These are phyloP conservation scores for Globia sparganii DNA, from an alignment of 2,888 invertebrate species.

Conservation along the genomic window DNA sequence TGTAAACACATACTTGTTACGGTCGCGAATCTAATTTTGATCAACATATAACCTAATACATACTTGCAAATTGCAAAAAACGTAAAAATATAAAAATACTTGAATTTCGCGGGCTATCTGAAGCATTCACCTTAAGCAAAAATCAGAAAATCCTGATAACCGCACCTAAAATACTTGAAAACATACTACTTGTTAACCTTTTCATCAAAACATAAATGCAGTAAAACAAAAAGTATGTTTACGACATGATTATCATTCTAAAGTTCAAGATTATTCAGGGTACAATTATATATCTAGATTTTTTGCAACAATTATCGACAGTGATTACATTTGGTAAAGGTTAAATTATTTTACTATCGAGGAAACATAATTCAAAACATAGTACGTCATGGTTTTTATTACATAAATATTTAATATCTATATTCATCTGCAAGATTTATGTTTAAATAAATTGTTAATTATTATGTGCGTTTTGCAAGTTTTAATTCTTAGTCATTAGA, in stretches of 20 bases:
- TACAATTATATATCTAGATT: constrained; percentile 58
- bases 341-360: constrained; percentile 61
- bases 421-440: not conserved
- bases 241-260: constrained; percentile 37
- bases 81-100: too few relatives aligned
- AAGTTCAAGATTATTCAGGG: constrained; percentile 60
- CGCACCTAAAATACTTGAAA: constrained; percentile 28
- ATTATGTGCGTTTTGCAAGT: not conserved
- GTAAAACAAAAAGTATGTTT: constrained; percentile 59
- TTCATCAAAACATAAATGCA: constrained; percentile 26
- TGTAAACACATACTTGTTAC: too few relatives aligned
- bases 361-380: constrained; percentile 25
- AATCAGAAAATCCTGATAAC: constrained; percentile 9
- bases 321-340: constrained; percentile 60
- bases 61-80: too few relatives aligned
- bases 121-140: too few relatives aligned
- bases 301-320: constrained; percentile 64
- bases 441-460: not conserved
- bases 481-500: not conserved
- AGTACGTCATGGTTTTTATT: constrained; percentile 46
- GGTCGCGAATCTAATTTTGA: too few relatives aligned
- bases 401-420: not conserved
- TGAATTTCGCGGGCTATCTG: too few relatives aligned
- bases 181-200: constrained; percentile 15
- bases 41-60: too few relatives aligned